These are phyloP conservation scores for Gonatopus flavifemur DNA, from an alignment of 1,140 invertebrate genomes.

Conservation along the genomic window DNA sequence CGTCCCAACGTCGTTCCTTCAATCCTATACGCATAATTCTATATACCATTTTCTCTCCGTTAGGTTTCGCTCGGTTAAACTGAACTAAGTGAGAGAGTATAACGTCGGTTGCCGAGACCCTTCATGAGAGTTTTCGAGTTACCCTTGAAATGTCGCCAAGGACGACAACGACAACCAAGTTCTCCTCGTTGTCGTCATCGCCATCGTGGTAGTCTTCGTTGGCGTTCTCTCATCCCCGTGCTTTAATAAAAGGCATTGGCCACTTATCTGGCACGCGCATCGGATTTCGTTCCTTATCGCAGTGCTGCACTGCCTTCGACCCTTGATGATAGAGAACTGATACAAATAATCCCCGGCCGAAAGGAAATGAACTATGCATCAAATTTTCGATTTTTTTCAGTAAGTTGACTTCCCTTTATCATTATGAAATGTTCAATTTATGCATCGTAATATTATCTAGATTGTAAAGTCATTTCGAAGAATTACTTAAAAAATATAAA, in stretches of 20 bases:
- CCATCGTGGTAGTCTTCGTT: background rate
- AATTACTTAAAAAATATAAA: too few species aligned
- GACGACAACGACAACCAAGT: too few species aligned
- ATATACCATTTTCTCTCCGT: conserved; percentile 31
- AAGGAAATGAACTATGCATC: too few species aligned
- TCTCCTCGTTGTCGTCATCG: too few species aligned
- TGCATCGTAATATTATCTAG: background rate
- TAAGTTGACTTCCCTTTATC: too few species aligned
- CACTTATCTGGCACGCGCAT: conserved; percentile 61
- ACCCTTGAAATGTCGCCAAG: too few species aligned
- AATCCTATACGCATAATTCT: conserved; percentile 42
- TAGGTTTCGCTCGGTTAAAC: conserved; percentile 29
- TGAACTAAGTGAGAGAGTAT: conserved; percentile 38
- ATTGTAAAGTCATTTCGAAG: too few species aligned
- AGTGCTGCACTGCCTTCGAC: conserved; percentile 55
- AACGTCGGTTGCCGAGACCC: conserved; percentile 33
- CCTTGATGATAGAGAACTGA: too few species aligned
- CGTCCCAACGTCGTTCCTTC: conserved; percentile 18
- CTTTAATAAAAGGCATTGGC: conserved; percentile 53
- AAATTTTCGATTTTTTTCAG: too few species aligned
- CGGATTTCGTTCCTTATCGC: conserved; percentile 59
- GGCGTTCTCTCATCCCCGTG: too few species aligned
- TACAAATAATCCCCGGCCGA: too few species aligned
- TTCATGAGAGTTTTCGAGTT: conserved; percentile 38
- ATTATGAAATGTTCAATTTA: background rate